phyloP scores from a whole-genome alignment of 2,797 vertebrate genomes.

The Cacajao melanocephalus region DNA sequence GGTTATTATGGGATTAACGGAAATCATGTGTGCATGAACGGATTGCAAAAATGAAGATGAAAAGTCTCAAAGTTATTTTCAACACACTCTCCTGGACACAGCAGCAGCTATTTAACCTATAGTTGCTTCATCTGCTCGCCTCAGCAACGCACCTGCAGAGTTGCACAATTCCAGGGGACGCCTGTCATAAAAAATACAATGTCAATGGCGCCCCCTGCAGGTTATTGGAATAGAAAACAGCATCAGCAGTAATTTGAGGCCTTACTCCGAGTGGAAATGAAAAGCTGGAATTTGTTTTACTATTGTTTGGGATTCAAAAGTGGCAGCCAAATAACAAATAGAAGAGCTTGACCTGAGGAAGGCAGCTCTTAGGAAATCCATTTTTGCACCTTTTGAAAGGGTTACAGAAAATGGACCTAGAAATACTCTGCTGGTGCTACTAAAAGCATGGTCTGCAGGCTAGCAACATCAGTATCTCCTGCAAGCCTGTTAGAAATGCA shows the following conservation, averaged over 20 bases:
- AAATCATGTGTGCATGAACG: neutral
- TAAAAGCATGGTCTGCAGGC: neutral
- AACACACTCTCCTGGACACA: neutral
- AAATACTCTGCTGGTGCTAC: neutral
- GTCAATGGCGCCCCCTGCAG: slow-evolving; percentile 50
- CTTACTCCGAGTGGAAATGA: neutral
- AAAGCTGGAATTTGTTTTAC: neutral
- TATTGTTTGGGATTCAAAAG: neutral
- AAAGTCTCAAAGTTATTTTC: neutral
- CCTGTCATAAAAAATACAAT: neutral
- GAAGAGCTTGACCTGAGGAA: neutral
- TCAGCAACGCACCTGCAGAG: neutral
- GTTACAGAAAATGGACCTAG: neutral
- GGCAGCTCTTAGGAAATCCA: neutral
- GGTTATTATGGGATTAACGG: neutral
- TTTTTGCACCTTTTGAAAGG: neutral
- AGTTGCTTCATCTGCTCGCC: neutral
- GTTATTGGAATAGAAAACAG: neutral
- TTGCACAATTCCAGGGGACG: fast-evolving
- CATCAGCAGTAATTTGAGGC: neutral
- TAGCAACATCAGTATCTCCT: neutral
- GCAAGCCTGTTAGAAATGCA: neutral
- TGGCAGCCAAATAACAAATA: neutral
- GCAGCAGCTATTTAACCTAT: neutral
- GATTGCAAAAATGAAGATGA: neutral